Evolutionary conservation across 2,888 invertebrate species (phyloP), one percentile per base, ranked within the genome.

Genomic region (Morpho helenor): DNA sequence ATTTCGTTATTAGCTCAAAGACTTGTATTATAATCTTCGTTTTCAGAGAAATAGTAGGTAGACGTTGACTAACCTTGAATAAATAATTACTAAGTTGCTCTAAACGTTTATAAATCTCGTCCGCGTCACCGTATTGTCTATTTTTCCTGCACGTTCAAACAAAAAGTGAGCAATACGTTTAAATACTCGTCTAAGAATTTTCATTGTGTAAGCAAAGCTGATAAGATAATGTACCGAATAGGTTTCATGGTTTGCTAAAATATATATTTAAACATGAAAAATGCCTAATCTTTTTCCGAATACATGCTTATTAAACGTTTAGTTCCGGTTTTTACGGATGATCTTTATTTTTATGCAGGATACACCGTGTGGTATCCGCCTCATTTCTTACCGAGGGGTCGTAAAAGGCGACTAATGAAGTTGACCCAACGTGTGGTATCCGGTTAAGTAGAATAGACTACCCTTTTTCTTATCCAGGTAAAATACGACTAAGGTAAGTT

Each of bases 191-290:
- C 61, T 68, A 70, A 74, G 69, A 77, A 71, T 77, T 77, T 76
- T 75, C 75, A 79, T 82, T 84, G 82, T 82, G 66, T 65, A 61
- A 78, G 72, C 75, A 79, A 70, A 57, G 45, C 59, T 71, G 86
- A 84, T 84, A 82, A 84, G 82, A 84, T 82, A 79, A 74, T 69
- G 64, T 60, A 43, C 44, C 41, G 56, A 49, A 56, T 56, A 52
- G 41, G 56, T 40, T 23, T 56, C 55, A 56, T 61, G 5, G 31
- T 31, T 31, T 31, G 31, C 31, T 31, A 31, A 31, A 31, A 31
- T 31, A 31, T 31, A 3, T 31, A 3, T 31, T 5, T 31, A 31
- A 1, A 31, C 31, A 5, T 31, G 3, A 31, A 31, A 31, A 31
- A 31, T 31, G 31, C 5, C 31, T 31, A 5, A 0, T 5, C 5